Percentiles rank a stretch among this genome's conserved stretches.
These are phyloP conservation scores for Thecophora atra DNA, from an alignment of 2,888 invertebrate genomes.

Conservation along the genomic window DNA sequence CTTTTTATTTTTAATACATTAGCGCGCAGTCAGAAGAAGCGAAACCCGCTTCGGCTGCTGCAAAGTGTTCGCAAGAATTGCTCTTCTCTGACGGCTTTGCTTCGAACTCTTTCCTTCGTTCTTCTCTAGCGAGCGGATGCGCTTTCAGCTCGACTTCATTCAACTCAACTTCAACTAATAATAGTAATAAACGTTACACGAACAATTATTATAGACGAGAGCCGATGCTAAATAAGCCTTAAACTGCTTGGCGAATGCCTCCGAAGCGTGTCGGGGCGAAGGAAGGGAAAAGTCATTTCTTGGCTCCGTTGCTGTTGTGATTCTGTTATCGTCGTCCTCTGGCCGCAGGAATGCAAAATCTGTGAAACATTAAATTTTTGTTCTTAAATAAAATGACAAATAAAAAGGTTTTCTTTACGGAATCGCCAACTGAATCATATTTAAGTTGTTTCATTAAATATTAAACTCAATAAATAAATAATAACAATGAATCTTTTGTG, in stretches of 20 bases:
- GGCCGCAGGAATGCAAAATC: too few species aligned
- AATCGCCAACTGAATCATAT: too few species aligned
- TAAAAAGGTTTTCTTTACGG: too few species aligned
- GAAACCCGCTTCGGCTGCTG: background rate
- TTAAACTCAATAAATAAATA: too few species aligned
- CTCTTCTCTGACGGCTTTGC: background rate
- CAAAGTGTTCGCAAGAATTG: background rate
- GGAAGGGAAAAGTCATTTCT: background rate
- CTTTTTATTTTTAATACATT: background rate
- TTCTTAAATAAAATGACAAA: too few species aligned
- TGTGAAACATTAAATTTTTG: too few species aligned
- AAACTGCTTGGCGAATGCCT: background rate
- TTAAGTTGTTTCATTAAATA: too few species aligned
- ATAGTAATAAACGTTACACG: constrained; percentile 4
- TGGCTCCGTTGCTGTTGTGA: background rate
- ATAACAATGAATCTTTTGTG: too few species aligned
- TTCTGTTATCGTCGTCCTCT: too few species aligned
- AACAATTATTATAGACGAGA: constrained; percentile 9
- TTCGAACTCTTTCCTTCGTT: background rate
- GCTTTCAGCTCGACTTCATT: background rate
- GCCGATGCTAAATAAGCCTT: background rate
- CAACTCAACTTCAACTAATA: background rate
- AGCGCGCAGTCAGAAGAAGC: constrained; percentile 3
- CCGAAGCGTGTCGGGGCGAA: background rate
- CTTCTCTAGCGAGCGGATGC: background rate